These are phyloP conservation scores for Lamprologus lemairii DNA, from an alignment of 2,113 vertebrate genomes.

Conservation along the genomic window DNA sequence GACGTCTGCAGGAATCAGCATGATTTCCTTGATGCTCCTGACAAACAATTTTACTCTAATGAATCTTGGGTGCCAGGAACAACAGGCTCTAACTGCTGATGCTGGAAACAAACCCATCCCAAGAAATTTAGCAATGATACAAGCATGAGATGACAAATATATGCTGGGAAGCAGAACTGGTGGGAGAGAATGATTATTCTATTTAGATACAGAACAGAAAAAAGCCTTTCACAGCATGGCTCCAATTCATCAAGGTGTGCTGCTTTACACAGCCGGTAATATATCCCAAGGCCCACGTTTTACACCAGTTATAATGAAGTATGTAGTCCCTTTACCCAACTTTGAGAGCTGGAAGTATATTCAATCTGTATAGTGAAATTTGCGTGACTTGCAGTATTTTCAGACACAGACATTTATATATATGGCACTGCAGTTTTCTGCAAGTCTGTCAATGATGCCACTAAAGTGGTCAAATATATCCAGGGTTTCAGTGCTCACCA, in stretches of 20 bases:
- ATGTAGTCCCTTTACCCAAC: neutral
- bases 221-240: neutral
- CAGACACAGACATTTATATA: neutral
- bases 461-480: neutral
- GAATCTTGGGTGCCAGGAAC: neutral
- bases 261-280: neutral
- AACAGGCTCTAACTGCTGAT: neutral
- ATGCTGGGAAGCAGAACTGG: neutral
- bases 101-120: neutral
- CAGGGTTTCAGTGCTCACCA: neutral
- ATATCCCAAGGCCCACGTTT: neutral
- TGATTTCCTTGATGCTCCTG: neutral
- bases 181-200: neutral
- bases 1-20: neutral
- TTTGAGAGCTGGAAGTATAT: neutral
- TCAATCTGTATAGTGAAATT: neutral
- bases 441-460: neutral
- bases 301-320: neutral
- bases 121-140: neutral
- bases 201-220: neutral
- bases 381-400: neutral
- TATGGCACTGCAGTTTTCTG: neutral
- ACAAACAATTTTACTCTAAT: conserved; percentile 21
- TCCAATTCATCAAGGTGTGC: neutral
- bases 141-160: neutral